Evolutionary conservation across 35 echinoderm and acorn worm genomes (phyloP), one percentile per base, ranked within the genome.

Genomic region (Amphiura filiformis): DNA sequence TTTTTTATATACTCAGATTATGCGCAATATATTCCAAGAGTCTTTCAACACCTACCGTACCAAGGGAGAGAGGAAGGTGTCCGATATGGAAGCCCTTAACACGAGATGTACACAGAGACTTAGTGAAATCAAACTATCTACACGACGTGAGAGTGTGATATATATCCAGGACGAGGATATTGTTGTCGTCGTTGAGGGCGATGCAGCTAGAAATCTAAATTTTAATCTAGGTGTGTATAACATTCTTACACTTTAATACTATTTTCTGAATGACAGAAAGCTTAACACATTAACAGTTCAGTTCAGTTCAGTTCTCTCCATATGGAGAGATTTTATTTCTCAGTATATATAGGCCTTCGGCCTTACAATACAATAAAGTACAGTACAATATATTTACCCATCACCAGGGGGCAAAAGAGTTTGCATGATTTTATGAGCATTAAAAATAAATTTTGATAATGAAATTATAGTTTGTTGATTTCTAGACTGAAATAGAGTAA

Each of bases 1-100:
- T n/a, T n/a, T n/a, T n/a, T n/a, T n/a, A n/a, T n/a, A n/a, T n/a
- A 76, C 49, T 39, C 93, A 98, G 96, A 89, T 98, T 76, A 90
- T 98, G 86, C 92, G 96, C 39, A 94, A 98, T 77, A 98, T 98
- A 41, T 98, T 94, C 38, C 93, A 98, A 83, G 96, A 98, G 81
- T 98, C 92, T 15, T 98, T 92, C 39, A 98, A 94, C 84, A 91
- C 86, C 18, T 98, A 98, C 87, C 88, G 93, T n/a, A 86, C 81
- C 36, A 98, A 98, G 81, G 83, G 86, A 0, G 96, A 98, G 76
- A 80, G 78, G 18, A 87, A 91, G 17, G 89, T 98, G 77, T 87
- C 90, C 0, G 93, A 98, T 33, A 85, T 84, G 76, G 96, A 92
- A 56, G 93, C 96, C 0, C 49, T 94, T 0, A 94, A 81, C 39